phyloP scores from a whole-genome alignment of 1,140 invertebrate genomes.

The Diachasmimorpha longicaudata region DNA sequence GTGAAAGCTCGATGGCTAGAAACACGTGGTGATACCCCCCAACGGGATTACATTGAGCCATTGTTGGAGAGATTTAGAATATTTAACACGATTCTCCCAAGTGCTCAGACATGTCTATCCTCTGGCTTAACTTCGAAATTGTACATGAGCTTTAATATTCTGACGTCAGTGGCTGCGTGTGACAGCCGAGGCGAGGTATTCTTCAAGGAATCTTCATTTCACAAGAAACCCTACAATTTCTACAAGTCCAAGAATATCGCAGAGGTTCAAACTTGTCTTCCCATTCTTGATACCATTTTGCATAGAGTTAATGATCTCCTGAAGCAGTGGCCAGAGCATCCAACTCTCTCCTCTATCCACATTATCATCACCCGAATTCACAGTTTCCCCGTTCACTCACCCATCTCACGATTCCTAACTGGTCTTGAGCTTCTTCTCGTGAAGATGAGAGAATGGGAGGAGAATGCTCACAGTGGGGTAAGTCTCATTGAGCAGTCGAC shows the following conservation, averaged over 20 bases:
- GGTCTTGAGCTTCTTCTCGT: conserved; percentile 88
- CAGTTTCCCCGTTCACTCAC: conserved; percentile 79
- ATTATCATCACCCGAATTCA: conserved; percentile 77
- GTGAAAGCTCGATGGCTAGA: conserved; percentile 67
- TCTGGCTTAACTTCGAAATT: conserved; percentile 61
- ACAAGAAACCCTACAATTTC: conserved; percentile 71
- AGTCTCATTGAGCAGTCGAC: conserved; percentile 76
- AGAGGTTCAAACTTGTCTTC: conserved; percentile 76
- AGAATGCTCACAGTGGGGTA: conserved; percentile 85
- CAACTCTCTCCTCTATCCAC: conserved; percentile 77
- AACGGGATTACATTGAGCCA: conserved; percentile 63
- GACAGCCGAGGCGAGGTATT: conserved; percentile 5
- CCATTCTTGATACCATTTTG: conserved; percentile 71
- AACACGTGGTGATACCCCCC: conserved; percentile 42
- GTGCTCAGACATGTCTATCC: conserved; percentile 61
- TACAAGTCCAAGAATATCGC: conserved; percentile 85
- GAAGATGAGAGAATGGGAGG: conserved; percentile 90
- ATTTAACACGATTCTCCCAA: conserved; percentile 52
- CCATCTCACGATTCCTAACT: conserved; percentile 86
- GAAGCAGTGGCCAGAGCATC: conserved; percentile 89
- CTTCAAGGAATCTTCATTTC: conserved; percentile 27
- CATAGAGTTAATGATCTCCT: conserved; percentile 73
- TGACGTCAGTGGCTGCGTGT: conserved; percentile 42
- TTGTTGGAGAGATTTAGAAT: conserved; percentile 68
- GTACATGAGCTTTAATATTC: conserved; percentile 64